Base-by-base conservation (phyloP, 2,888 invertebrate genomes). In the Alentia gelatinosa region DNA sequence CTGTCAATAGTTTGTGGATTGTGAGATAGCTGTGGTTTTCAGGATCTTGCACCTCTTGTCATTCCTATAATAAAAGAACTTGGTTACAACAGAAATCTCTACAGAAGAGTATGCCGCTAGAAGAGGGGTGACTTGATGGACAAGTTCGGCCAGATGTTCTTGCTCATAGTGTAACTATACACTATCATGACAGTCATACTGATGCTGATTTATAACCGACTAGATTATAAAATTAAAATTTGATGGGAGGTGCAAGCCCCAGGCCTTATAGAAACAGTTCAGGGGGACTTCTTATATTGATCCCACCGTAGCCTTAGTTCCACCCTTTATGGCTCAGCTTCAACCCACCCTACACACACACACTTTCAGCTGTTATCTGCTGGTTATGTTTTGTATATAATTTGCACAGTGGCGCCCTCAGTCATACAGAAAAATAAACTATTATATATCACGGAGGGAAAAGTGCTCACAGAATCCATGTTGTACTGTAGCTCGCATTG, bases 401-500 rank as follows among this genome's bases (percentile, higher is more conserved):
- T 35, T 79, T 79, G 79, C 79, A 79, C 79, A 37, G 79, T 79
- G 68, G 68, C 68, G 68, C 68, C 68, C 68, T 30, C 68, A 30
- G 12, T 68, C 5, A 68, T 56, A 56, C 19, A 56, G n/a, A 56
- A 56, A 56, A 56, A 42, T 12, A 68, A 26, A 68, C n/a, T 1
- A 68, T 12, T 30, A 30, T 4, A 68, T 5, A 79, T 35, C 79
- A 79, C 39, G 37, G 23, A 37, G 79, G 23, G 12, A 1, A n/a
- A 39, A 12, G 86, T 50, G 35, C 47, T 47, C 30, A 15, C 30
- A 47, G 33, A 19, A 5, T 86, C 30, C 86, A 42, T 86, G 86
- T 42, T 47, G 50, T 86, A 86, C 23, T 42, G 86, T 86, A 86
- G 86, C 30, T 9, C 12, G 86, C 86, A 86, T 86, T 86, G 86